Evolutionary conservation across 1,140 invertebrate genomes (phyloP).

Genomic region (Eriosoma lanigerum): DNA sequence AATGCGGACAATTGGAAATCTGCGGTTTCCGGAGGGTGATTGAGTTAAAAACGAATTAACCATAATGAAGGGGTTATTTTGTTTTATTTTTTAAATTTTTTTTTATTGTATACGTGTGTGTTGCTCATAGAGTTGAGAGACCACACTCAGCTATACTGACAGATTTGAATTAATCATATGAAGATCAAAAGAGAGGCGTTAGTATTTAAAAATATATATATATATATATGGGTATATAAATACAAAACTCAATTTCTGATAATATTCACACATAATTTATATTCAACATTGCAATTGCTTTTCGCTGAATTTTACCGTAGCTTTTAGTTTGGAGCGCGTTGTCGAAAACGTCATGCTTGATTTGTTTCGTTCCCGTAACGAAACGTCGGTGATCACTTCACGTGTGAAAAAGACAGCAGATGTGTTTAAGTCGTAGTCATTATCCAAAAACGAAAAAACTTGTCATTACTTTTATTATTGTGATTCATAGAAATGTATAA

Average conservation of each 20-base stretch:
- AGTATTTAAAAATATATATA: not conserved
- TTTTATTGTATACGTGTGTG: too few relatives aligned
- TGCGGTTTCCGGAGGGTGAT: not conserved
- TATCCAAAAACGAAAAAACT: constrained; percentile 2
- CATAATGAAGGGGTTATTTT: constrained; percentile 15
- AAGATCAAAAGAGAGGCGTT: not conserved
- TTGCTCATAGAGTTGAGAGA: not conserved
- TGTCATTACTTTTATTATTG: constrained; percentile 1
- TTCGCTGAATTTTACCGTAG: not conserved
- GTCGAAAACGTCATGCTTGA: not conserved
- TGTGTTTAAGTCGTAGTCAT: constrained; percentile 24
- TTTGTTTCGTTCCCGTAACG: not conserved
- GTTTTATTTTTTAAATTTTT: not conserved
- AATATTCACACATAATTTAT: not conserved
- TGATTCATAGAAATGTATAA: not conserved
- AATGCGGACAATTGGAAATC: constrained; percentile 7
- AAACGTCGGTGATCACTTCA: not conserved
- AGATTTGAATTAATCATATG: constrained; percentile 30
- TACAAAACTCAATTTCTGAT: not conserved
- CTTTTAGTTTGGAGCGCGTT: not conserved
- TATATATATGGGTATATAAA: not conserved
- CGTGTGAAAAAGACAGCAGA: constrained; percentile 34
- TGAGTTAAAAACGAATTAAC: constrained; percentile 24
- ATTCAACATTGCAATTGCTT: too few relatives aligned
- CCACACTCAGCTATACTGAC: not conserved